phyloP scores from a whole-genome alignment of 1,140 invertebrate genomes.

The Harpegnathos saltator region DNA sequence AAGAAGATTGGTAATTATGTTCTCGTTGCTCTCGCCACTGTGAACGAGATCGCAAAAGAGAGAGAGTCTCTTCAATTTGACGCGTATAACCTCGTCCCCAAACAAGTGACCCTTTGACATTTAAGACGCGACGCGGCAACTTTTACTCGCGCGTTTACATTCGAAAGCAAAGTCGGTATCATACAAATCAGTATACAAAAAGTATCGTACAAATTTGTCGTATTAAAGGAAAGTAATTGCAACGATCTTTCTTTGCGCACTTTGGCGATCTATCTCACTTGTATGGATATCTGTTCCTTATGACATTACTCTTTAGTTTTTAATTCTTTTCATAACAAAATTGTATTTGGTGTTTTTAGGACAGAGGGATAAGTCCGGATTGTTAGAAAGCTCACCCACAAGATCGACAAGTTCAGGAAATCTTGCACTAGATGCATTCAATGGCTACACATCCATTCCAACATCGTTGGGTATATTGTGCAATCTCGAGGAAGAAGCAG shows the following conservation, averaged over 20 bases:
- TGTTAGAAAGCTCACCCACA: constrained; percentile 69
- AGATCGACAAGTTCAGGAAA: constrained; percentile 69
- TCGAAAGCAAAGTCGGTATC: too few relatives aligned
- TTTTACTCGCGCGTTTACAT: too few relatives aligned
- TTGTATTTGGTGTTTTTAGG: constrained; percentile 63
- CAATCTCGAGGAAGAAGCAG: constrained; percentile 82
- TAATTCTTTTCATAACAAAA: not conserved
- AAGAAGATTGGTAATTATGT: constrained; percentile 84
- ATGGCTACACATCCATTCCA: constrained; percentile 23
- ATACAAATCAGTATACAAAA: too few relatives aligned
- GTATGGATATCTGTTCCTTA: not conserved
- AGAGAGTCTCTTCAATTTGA: too few relatives aligned
- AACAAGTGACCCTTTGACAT: constrained; percentile 33
- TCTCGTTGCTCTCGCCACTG: not conserved
- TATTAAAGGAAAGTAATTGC: too few relatives aligned
- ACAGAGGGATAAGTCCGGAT: constrained; percentile 77
- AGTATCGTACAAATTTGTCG: too few relatives aligned
- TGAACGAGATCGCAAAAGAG: not conserved
- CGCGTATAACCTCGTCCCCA: not conserved
- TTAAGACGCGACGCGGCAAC: not conserved
- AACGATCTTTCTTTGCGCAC: too few relatives aligned
- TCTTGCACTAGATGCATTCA: constrained; percentile 63
- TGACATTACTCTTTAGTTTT: not conserved
- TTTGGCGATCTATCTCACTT: too few relatives aligned
- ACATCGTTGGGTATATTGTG: constrained; percentile 70